Evolutionary conservation across 1,140 invertebrate genomes (phyloP).

Genomic region (Papilio helenus): DNA sequence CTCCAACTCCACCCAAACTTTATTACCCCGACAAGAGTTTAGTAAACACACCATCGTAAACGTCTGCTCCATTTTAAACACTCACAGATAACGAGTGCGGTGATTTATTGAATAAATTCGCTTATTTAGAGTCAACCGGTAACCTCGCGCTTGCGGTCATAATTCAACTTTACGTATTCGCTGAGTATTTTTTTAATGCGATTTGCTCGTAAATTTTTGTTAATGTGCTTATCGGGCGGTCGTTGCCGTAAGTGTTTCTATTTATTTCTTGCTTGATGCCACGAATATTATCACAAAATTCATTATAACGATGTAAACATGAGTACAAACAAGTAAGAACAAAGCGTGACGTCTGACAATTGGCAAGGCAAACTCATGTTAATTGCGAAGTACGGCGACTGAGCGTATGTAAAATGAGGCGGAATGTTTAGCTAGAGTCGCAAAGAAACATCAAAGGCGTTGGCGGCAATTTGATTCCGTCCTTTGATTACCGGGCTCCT

Average conservation of each 20-base stretch:
- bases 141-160: background rate
- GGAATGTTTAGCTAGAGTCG: conserved; percentile 52
- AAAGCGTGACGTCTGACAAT: conserved; percentile 37
- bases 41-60: conserved; percentile 52
- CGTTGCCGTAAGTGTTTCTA: background rate
- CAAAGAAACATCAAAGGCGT: conserved; percentile 69
- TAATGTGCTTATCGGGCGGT: conserved; percentile 9
- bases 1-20: conserved; percentile 49
- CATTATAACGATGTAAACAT: background rate
- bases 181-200: conserved; percentile 31
- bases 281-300: conserved; percentile 1
- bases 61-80: conserved; percentile 53
- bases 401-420: conserved; percentile 53
- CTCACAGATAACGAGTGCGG: conserved; percentile 36
- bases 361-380: conserved; percentile 34
- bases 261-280: background rate
- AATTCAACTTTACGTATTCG: conserved; percentile 23
- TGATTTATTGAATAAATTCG: conserved; percentile 33
- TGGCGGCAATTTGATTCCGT: conserved; percentile 67
- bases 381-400: conserved; percentile 40
- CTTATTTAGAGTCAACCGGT: conserved; percentile 30
- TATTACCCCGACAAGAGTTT: conserved; percentile 52
- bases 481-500: conserved; percentile 68
- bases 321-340: background rate
- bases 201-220: conserved; percentile 27